These are phyloP conservation scores for Heliothis subflexa DNA, from an alignment of 1,140 invertebrate species.

Conservation along the genomic window DNA sequence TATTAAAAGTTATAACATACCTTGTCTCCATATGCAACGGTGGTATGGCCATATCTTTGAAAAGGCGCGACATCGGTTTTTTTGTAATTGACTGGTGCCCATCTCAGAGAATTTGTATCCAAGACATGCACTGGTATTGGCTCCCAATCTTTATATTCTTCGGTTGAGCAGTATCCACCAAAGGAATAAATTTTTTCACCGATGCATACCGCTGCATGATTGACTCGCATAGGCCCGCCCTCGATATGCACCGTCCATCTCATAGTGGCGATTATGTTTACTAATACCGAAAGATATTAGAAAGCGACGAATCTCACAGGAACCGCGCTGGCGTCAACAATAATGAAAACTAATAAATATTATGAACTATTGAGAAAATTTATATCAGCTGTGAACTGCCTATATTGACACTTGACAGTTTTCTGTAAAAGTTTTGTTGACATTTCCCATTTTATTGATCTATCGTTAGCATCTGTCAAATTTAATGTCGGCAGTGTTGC, in stretches of 20 bases:
- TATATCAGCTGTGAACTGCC: background rate
- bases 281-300: background rate
- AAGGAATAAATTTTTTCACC: slow-evolving; percentile 95
- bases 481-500: background rate
- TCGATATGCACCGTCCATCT: slow-evolving; percentile 93
- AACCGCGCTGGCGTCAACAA: slow-evolving; percentile 2
- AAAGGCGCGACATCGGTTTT: slow-evolving; percentile 70
- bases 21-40: slow-evolving; percentile 91
- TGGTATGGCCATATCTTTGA: slow-evolving; percentile 94
- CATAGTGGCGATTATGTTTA: slow-evolving; percentile 57
- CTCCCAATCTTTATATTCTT: slow-evolving; percentile 90
- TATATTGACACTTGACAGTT: slow-evolving; percentile 26
- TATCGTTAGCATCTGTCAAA: slow-evolving; percentile 6
- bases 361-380: background rate
- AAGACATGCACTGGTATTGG: slow-evolving; percentile 96
- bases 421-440: slow-evolving; percentile 6
- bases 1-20: slow-evolving; percentile 69
- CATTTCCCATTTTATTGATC: slow-evolving; percentile 39
- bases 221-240: slow-evolving; percentile 93
- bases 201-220: slow-evolving; percentile 96
- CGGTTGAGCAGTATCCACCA: slow-evolving; percentile 94
- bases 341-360: background rate
- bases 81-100: slow-evolving; percentile 80
- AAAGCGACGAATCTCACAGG: background rate
- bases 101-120: slow-evolving; percentile 90